phyloP scores from a whole-genome alignment of 1,140 invertebrate genomes.

The Drosophila ananassae region DNA sequence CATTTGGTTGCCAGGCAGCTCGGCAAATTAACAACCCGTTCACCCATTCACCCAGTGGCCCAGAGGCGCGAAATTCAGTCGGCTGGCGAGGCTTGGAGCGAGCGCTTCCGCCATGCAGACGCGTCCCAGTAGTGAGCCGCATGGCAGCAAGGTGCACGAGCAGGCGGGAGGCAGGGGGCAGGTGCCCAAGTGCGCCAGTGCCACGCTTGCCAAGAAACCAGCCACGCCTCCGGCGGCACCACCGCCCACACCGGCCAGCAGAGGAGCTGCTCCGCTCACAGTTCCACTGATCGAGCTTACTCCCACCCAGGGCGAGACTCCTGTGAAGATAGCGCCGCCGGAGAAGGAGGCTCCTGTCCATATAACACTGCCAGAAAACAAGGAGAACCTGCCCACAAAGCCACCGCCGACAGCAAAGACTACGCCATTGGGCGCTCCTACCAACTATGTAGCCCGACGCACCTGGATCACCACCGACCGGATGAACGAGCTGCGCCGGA shows the following conservation, averaged over 20 bases:
- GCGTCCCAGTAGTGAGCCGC: conserved; percentile 66
- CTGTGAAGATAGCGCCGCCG: not conserved
- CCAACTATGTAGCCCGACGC: conserved; percentile 71
- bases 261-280: conserved; percentile 19
- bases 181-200: conserved; percentile 55
- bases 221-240: conserved; percentile 34
- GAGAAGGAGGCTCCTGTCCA: conserved; percentile 4
- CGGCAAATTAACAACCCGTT: conserved; percentile 65
- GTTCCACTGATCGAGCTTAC: conserved; percentile 65
- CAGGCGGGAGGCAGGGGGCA: conserved; percentile 1
- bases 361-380: conserved; percentile 37
- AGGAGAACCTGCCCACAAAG: conserved; percentile 49
- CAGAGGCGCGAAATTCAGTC: conserved; percentile 48
- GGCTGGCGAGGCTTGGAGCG: conserved; percentile 51
- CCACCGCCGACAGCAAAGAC: not conserved
- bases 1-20: conserved; percentile 71
- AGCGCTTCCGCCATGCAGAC: conserved; percentile 58
- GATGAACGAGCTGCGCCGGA: conserved; percentile 83
- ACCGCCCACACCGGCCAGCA: conserved; percentile 42
- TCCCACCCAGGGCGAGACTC: conserved; percentile 37
- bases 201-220: conserved; percentile 47
- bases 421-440: conserved; percentile 54
- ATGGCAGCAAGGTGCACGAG: conserved; percentile 36
- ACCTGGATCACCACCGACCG: conserved; percentile 85
- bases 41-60: conserved; percentile 64